These are phyloP conservation scores for Tenthredo notha DNA, from an alignment of 2,888 invertebrate species.

Conservation along the genomic window DNA sequence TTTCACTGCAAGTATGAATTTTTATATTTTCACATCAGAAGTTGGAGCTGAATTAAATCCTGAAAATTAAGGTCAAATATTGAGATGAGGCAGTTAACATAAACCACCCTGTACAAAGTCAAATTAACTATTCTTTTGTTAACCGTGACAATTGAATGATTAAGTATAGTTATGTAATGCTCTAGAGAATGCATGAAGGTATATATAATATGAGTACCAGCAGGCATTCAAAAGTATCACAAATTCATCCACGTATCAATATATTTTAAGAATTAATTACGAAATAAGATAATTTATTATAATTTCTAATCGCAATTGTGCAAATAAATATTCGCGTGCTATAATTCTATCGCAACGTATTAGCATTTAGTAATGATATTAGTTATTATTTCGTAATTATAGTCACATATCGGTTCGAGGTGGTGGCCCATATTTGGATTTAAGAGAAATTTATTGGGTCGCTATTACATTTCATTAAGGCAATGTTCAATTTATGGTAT, in stretches of 20 bases:
- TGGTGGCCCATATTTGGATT: background rate
- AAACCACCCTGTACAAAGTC: background rate
- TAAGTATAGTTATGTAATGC: background rate
- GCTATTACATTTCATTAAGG: slow-evolving; percentile 41
- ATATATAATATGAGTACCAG: background rate
- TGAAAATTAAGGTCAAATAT: background rate
- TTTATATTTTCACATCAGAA: background rate
- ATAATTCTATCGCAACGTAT: background rate
- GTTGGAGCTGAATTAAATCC: background rate
- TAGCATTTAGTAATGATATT: background rate
- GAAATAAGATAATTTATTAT: background rate
- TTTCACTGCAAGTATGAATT: background rate
- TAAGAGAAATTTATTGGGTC: slow-evolving; percentile 46
- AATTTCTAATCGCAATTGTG: background rate
- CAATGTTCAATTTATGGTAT: slow-evolving; percentile 34
- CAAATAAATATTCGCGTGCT: background rate
- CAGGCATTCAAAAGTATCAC: background rate
- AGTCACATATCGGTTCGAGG: slow-evolving; percentile 3
- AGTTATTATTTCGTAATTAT: slow-evolving; percentile 33
- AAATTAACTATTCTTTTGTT: background rate
- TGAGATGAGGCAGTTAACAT: background rate
- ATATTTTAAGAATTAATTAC: background rate
- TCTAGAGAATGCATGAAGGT: background rate
- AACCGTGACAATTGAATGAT: background rate
- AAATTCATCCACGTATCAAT: background rate